These are phyloP conservation scores for Cisticola juncidis DNA, from an alignment of 2,113 vertebrate species.

Conservation along the genomic window DNA sequence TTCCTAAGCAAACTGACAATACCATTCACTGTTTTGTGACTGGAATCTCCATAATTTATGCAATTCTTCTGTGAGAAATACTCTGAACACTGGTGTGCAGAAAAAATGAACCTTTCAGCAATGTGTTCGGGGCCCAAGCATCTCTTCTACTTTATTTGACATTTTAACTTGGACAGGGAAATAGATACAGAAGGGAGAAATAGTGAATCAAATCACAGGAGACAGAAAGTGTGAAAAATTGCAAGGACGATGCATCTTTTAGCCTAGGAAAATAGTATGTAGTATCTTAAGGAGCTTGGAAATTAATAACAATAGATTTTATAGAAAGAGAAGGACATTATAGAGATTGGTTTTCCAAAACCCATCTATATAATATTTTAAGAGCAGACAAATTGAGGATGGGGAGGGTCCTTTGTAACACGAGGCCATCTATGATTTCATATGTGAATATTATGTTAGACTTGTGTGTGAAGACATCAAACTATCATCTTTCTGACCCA, in stretches of 20 bases:
- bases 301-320: neutral
- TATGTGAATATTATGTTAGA: neutral
- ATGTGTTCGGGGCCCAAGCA: neutral
- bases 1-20: conserved; percentile 62
- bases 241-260: neutral
- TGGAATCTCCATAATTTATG: conserved; percentile 8
- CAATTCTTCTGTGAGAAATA: conserved; percentile 35
- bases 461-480: no score
- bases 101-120: conserved; percentile 47
- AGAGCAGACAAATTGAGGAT: neutral
- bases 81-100: neutral
- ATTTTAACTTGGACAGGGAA: neutral
- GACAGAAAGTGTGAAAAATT: neutral
- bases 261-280: neutral
- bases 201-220: neutral
- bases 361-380: neutral
- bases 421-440: neutral
- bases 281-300: neutral
- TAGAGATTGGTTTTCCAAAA: neutral
- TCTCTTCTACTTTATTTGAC: conserved; percentile 10
- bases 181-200: neutral
- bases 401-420: neutral
- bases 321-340: neutral
- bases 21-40: conserved; percentile 47
- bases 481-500: neutral